Evolutionary conservation across 1,140 invertebrate species (phyloP).

Genomic region (Heliconius himera): DNA sequence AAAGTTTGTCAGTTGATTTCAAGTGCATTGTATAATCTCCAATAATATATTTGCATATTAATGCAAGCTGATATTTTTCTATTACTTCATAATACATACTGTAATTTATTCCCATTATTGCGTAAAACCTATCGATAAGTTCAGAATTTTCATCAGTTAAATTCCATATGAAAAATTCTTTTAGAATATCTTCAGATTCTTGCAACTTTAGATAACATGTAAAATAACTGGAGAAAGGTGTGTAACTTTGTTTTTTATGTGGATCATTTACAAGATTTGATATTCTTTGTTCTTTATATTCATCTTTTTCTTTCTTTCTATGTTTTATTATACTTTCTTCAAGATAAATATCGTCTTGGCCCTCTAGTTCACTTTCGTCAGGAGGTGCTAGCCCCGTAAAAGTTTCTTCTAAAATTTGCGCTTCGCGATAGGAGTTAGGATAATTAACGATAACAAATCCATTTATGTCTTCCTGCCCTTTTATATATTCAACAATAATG

Average conservation of each 20-base stretch:
- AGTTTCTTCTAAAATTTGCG: conserved; percentile 81
- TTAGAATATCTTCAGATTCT: conserved; percentile 69
- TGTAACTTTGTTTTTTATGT: conserved; percentile 53
- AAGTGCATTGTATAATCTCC: conserved; percentile 77
- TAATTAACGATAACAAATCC: conserved; percentile 85
- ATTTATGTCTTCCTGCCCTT: conserved; percentile 72
- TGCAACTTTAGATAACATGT: conserved; percentile 81
- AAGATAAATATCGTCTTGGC: conserved; percentile 69
- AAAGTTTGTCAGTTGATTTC: conserved; percentile 75
- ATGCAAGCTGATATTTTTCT: conserved; percentile 79
- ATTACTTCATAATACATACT: conserved; percentile 82
- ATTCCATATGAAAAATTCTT: conserved; percentile 73
- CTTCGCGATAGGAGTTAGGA: conserved; percentile 82
- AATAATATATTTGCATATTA: conserved; percentile 82
- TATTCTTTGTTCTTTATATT: conserved; percentile 59
- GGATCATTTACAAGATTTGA: conserved; percentile 79
- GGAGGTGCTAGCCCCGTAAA: conserved; percentile 71
- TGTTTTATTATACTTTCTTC: conserved; percentile 76
- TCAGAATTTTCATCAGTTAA: conserved; percentile 73
- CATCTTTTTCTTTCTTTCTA: conserved; percentile 66
- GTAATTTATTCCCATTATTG: conserved; percentile 80
- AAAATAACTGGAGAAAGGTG: conserved; percentile 79
- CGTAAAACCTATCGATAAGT: conserved; percentile 82
- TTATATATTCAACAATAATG: conserved; percentile 84
- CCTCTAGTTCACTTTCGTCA: conserved; percentile 54